phyloP scores from a whole-genome alignment of 2,888 invertebrate species.

The Tenthredo mesomela region DNA sequence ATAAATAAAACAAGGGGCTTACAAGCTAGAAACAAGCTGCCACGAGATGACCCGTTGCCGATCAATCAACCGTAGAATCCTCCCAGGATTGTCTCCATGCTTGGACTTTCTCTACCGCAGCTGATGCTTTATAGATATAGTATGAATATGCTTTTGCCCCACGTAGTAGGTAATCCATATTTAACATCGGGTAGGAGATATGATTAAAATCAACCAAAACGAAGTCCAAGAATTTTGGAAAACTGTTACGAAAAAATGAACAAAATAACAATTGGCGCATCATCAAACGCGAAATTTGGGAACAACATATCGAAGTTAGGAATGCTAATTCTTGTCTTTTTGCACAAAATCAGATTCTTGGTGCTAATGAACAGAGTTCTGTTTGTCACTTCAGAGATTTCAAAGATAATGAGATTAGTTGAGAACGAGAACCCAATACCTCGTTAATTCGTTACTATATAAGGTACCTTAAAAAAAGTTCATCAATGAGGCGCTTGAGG shows the following conservation, averaged over 20 bases:
- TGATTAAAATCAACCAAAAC: background rate
- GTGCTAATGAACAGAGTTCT: background rate
- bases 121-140: background rate
- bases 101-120: background rate
- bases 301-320: background rate
- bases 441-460: background rate
- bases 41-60: constrained; percentile 5
- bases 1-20: constrained; percentile 41
- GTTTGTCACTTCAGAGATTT: background rate
- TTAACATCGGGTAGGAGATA: background rate
- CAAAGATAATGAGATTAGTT: background rate
- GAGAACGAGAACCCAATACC: background rate
- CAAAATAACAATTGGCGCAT: too few relatives aligned
- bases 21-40: constrained; percentile 27
- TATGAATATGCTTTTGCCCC: background rate
- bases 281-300: too few relatives aligned
- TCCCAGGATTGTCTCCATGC: background rate
- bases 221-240: background rate
- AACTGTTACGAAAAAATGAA: background rate
- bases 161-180: background rate
- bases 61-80: constrained; percentile 39
- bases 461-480: background rate
- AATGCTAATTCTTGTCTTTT: background rate
- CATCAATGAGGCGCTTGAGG: background rate
- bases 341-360: background rate